Evolutionary conservation across 2,888 invertebrate genomes (phyloP).

Genomic region (Lycophotia porphyrea): DNA sequence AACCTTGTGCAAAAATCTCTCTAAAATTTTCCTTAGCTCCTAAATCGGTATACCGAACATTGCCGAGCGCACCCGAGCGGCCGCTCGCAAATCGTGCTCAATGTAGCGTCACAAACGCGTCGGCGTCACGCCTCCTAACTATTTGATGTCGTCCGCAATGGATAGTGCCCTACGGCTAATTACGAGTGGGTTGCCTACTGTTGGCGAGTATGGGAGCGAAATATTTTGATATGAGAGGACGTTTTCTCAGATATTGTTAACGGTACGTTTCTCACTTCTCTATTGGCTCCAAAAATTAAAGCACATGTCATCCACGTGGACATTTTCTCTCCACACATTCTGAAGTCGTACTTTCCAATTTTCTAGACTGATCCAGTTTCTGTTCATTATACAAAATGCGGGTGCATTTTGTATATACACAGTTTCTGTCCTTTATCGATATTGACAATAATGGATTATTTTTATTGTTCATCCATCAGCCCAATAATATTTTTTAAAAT

Average conservation of each 20-base stretch:
- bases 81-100: slow-evolving; percentile 78
- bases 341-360: background rate
- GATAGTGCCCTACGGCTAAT: slow-evolving; percentile 63
- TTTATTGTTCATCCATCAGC: background rate
- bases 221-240: slow-evolving; percentile 2
- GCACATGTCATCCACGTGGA: too few species aligned
- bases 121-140: slow-evolving; percentile 68
- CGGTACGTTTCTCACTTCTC: background rate
- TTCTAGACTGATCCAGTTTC: background rate
- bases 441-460: background rate
- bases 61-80: slow-evolving; percentile 52
- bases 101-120: slow-evolving; percentile 76
- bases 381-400: background rate
- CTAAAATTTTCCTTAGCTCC: slow-evolving; percentile 45
- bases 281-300: too few species aligned
- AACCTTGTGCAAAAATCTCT: slow-evolving; percentile 44
- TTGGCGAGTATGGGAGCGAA: background rate
- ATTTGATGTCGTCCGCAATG: slow-evolving; percentile 65
- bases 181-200: slow-evolving; percentile 49
- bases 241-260: background rate
- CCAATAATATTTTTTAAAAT: slow-evolving; percentile 41
- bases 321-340: background rate
- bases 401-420: too few species aligned
- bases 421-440: background rate
- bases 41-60: slow-evolving; percentile 50